Percentiles rank a stretch among this genome's conserved stretches.
Evolutionary conservation across 2,113 vertebrate genomes (phyloP).

Genomic region (Clinocottus analis): DNA sequence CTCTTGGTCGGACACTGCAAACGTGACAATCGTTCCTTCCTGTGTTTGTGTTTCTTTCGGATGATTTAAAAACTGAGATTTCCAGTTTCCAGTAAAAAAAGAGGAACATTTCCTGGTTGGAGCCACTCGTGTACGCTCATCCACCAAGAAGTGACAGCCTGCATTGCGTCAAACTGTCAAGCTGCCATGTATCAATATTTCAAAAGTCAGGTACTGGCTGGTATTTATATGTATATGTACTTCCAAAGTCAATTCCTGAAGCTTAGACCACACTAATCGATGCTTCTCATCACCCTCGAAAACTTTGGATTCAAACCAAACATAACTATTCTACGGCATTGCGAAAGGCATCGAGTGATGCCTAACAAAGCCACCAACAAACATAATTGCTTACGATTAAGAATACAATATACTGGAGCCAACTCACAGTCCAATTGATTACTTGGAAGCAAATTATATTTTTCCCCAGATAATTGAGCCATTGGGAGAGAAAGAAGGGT

Average conservation of each 20-base stretch:
- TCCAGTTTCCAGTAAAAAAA: background rate
- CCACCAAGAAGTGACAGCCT: background rate
- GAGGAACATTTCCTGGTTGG: background rate
- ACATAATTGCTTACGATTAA: constrained; percentile 49
- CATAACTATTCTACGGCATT: background rate
- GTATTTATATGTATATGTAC: background rate
- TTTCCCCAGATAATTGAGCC: constrained; percentile 62
- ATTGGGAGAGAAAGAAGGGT: constrained; percentile 40
- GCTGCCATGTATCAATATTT: background rate
- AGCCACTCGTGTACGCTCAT: background rate
- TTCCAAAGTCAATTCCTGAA: background rate
- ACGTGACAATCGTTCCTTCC: background rate
- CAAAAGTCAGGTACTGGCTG: background rate
- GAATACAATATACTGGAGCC: constrained; percentile 39
- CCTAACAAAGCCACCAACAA: constrained; percentile 40
- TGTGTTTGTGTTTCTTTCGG: constrained; percentile 15
- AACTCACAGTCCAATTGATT: constrained; percentile 55
- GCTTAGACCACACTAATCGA: background rate
- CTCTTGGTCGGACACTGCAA: background rate
- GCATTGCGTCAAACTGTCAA: background rate
- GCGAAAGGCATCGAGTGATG: background rate
- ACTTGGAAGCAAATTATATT: constrained; percentile 47
- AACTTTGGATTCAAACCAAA: background rate
- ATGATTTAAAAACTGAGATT: constrained; percentile 20
- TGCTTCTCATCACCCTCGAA: background rate